Percentiles rank a stretch among this genome's conserved stretches.
These are phyloP conservation scores for Bactericera cockerelli DNA, from an alignment of 1,140 invertebrate species.

Conservation along the genomic window DNA sequence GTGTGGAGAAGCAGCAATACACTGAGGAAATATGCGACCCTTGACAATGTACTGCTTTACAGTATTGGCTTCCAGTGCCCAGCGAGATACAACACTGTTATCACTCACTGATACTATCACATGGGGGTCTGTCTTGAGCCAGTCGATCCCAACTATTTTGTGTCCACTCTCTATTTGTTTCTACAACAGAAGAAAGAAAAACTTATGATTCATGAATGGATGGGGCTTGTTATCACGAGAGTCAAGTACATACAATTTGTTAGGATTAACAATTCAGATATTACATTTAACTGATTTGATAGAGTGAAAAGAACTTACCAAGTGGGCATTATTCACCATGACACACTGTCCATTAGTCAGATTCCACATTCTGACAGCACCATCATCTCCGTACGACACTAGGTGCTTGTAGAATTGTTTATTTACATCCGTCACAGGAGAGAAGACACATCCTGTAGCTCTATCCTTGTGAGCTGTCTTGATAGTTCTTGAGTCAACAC, in stretches of 20 bases:
- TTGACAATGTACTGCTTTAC: conserved; percentile 30
- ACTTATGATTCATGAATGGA: no score
- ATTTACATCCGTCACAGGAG: background rate
- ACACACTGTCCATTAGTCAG: background rate
- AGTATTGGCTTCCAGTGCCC: conserved; percentile 41
- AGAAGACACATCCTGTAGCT: background rate
- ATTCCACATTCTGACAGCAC: background rate
- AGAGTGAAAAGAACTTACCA: no score
- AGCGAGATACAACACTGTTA: conserved; percentile 41
- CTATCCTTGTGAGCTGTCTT: conserved; percentile 1
- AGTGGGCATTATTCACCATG: conserved; percentile 1
- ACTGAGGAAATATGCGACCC: conserved; percentile 36
- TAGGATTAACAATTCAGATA: no score
- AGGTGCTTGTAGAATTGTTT: conserved; percentile 1
- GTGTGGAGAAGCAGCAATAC: conserved; percentile 42
- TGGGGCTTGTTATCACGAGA: no score
- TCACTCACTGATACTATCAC: conserved; percentile 39
- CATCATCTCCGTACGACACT: background rate
- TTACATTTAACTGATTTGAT: no score
- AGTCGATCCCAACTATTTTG: background rate
- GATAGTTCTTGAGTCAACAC: background rate
- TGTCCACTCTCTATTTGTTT: conserved; percentile 5
- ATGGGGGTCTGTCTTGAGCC: conserved; percentile 11
- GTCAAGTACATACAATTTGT: no score
- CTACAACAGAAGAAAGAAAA: background rate